These are phyloP conservation scores for Edolisoma coerulescens DNA, from an alignment of 2,113 vertebrate genomes.

Conservation along the genomic window DNA sequence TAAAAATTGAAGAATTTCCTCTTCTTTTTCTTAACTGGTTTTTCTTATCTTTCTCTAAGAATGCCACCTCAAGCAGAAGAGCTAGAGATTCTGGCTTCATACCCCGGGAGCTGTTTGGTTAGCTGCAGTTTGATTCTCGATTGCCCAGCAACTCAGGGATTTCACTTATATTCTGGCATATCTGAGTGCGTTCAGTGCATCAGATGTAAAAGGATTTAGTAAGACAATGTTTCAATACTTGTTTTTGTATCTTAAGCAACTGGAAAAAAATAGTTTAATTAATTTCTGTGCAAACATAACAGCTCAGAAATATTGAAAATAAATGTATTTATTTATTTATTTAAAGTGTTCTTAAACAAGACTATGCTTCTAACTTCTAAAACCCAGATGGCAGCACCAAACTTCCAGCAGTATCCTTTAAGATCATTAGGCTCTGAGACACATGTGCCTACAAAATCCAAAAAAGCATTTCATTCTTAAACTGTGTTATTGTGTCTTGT, in stretches of 20 bases:
- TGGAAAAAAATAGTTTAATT: not conserved
- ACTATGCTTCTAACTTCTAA: not conserved
- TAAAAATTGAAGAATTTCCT: not conserved
- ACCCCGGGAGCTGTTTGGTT: not conserved
- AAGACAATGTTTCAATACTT: not conserved
- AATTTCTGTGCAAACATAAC: not conserved
- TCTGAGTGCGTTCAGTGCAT: not conserved
- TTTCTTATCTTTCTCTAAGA: conserved; percentile 26
- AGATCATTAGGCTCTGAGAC: not conserved
- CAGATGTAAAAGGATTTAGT: not conserved
- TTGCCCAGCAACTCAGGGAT: not conserved
- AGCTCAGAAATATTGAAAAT: not conserved
- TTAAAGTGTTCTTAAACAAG: not conserved
- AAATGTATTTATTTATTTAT: not conserved
- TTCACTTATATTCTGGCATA: not conserved
- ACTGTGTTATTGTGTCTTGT: not conserved
- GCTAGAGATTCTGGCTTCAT: not conserved
- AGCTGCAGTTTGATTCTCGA: not conserved
- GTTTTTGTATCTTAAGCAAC: not conserved
- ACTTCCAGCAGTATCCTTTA: not conserved
- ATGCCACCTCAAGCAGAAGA: not conserved
- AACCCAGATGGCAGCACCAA: not conserved
- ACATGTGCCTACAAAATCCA: not conserved
- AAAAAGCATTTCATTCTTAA: not conserved
- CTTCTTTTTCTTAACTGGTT: not conserved